Percentiles rank a stretch among this genome's conserved stretches.
Conservation (phyloP, 2,113 vertebrate species). For the Semnornis frantzii region DNA sequence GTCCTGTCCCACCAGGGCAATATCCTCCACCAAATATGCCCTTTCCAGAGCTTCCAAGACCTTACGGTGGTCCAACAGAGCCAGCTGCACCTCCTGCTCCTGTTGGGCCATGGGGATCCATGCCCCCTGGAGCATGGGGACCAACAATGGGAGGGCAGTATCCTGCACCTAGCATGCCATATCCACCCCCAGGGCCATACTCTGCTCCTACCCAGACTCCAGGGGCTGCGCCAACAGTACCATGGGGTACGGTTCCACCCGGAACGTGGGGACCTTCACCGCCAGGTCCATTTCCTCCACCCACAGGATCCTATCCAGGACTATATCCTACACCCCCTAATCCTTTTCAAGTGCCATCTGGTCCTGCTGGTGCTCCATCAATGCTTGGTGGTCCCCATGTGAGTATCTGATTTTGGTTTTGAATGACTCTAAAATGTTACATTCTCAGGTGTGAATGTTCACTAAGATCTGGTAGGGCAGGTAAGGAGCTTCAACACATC, state of each 20-base stretch:
- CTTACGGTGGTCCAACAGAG: conserved; percentile 79
- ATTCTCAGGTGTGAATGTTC: not conserved
- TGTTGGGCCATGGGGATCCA: conserved; percentile 79
- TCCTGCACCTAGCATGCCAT: conserved; percentile 79
- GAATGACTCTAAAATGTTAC: fast-evolving
- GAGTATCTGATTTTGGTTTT: conserved; percentile 58
- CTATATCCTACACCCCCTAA: conserved; percentile 78
- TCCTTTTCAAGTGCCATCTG: conserved; percentile 80
- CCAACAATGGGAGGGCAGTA: conserved; percentile 81
- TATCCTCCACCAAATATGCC: conserved; percentile 81
- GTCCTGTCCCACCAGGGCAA: conserved; percentile 77
- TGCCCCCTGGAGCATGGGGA: conserved; percentile 80
- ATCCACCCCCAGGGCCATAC: conserved; percentile 80
- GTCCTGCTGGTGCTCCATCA: conserved; percentile 78
- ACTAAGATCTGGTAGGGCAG: not conserved
- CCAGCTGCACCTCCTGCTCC: conserved; percentile 77
- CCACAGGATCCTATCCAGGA: conserved; percentile 79
- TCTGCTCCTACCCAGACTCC: conserved; percentile 77
- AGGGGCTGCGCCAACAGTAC: conserved; percentile 76
- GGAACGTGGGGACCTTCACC: conserved; percentile 81
- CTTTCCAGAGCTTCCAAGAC: conserved; percentile 80
- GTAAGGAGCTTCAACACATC: not conserved
- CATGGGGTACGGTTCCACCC: conserved; percentile 80
- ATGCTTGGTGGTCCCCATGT: conserved; percentile 80
- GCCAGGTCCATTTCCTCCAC: conserved; percentile 78